Percentiles rank a stretch among this genome's conserved stretches.
phyloP scores from a whole-genome alignment of 1,140 invertebrate species.

The Heliconius congener region DNA sequence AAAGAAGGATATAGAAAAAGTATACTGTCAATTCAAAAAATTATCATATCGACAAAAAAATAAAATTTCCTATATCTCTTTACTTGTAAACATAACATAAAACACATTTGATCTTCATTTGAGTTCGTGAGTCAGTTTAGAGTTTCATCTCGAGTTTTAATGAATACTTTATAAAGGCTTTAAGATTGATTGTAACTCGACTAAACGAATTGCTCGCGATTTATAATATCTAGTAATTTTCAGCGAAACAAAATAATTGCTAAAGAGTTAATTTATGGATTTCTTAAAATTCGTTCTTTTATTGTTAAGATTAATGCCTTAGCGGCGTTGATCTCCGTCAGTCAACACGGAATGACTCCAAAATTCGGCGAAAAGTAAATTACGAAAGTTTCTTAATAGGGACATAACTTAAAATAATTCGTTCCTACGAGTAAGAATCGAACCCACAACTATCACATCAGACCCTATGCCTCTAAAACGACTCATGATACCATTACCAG shows the following conservation, averaged over 20 bases:
- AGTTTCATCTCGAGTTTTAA: conserved; percentile 22
- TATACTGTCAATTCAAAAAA: too few relatives aligned
- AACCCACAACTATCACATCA: too few relatives aligned
- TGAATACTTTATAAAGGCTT: conserved; percentile 22
- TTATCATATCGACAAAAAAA: too few relatives aligned
- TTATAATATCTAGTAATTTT: conserved; percentile 1
- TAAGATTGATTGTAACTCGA: conserved; percentile 13
- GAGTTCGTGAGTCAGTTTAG: conserved; percentile 15
- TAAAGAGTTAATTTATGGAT: not conserved
- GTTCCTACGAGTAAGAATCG: too few relatives aligned
- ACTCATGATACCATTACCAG: too few relatives aligned
- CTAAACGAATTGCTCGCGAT: not conserved
- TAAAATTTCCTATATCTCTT: not conserved
- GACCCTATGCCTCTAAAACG: too few relatives aligned
- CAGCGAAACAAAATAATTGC: not conserved
- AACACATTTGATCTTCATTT: not conserved
- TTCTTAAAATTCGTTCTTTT: not conserved
- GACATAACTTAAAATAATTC: too few relatives aligned
- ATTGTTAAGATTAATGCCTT: not conserved
- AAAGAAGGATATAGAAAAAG: too few relatives aligned
- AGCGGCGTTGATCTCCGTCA: not conserved
- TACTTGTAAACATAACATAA: not conserved
- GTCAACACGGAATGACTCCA: too few relatives aligned
- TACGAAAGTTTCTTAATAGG: too few relatives aligned
- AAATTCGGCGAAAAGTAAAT: too few relatives aligned